Evolutionary conservation across 2,888 invertebrate genomes (phyloP).

Genomic region (Tridacna gigas): DNA sequence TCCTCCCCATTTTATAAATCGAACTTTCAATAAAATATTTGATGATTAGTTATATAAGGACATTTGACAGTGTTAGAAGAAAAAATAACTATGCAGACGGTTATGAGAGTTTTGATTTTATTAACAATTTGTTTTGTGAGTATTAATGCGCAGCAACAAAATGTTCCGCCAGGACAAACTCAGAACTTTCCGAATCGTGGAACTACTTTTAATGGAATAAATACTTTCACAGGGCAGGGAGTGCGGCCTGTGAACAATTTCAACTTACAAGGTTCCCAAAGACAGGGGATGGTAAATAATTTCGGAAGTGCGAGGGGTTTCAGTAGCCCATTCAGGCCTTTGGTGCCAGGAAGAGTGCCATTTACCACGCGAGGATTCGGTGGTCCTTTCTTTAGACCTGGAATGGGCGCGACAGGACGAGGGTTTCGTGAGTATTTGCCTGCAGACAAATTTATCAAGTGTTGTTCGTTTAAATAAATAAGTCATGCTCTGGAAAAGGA

Average conservation of each 20-base stretch:
- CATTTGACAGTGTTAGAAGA: not conserved
- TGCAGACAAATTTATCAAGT: not conserved
- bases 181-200: not conserved
- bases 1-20: not conserved
- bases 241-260: slow-evolving; percentile 5
- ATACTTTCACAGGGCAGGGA: slow-evolving; percentile 8
- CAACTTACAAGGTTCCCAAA: slow-evolving; percentile 12
- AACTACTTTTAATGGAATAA: not conserved
- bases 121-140: slow-evolving; percentile 7
- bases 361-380: slow-evolving; percentile 28
- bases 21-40: not conserved
- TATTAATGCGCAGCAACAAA: slow-evolving; percentile 17
- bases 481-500: no score
- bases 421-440: not conserved
- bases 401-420: not conserved
- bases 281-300: not conserved
- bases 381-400: not conserved
- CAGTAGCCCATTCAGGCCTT: slow-evolving; percentile 37
- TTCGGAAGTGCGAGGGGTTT: slow-evolving; percentile 28
- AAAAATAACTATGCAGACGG: no score
- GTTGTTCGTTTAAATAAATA: no score
- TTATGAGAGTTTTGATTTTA: slow-evolving; percentile 14
- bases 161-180: slow-evolving; percentile 8
- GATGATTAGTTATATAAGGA: not conserved
- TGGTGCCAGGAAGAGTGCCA: slow-evolving; percentile 14